phyloP scores from a whole-genome alignment of 2,888 invertebrate genomes.

The Oligia latruncula region DNA sequence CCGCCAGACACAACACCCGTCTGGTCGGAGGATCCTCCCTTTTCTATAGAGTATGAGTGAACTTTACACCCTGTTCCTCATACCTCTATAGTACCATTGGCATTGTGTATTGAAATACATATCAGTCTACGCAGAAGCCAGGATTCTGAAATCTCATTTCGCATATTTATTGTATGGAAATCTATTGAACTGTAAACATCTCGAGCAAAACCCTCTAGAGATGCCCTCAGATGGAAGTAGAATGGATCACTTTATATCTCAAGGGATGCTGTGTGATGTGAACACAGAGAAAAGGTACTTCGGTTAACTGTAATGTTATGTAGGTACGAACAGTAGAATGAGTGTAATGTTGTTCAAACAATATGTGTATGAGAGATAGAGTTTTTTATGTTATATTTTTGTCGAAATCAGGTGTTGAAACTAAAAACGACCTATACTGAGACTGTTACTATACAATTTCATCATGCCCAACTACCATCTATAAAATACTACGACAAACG shows the following conservation, averaged over 20 bases:
- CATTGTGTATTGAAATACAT: neutral
- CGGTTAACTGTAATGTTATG: constrained; percentile 3
- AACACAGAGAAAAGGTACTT: constrained; percentile 19
- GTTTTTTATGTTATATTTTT: neutral
- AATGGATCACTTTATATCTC: constrained; percentile 40
- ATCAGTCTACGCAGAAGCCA: neutral
- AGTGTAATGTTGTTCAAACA: neutral
- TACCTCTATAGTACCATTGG: neutral
- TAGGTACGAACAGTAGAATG: neutral
- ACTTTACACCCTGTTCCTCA: too few relatives aligned
- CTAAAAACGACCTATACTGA: neutral
- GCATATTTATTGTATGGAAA: neutral
- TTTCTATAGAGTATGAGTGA: too few relatives aligned
- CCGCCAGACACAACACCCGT: too few relatives aligned
- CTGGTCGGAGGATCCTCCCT: too few relatives aligned
- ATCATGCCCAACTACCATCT: neutral
- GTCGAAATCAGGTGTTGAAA: neutral
- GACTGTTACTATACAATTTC: neutral
- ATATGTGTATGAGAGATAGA: neutral
- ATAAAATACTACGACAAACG: neutral
- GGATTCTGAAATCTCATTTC: neutral
- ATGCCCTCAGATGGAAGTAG: constrained; percentile 27
- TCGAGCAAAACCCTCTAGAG: constrained; percentile 27
- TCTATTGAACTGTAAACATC: constrained; percentile 10
- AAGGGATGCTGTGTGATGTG: constrained; percentile 14